Conservation (phyloP, 2,113 vertebrate species). For the Dicaeum eximium region DNA sequence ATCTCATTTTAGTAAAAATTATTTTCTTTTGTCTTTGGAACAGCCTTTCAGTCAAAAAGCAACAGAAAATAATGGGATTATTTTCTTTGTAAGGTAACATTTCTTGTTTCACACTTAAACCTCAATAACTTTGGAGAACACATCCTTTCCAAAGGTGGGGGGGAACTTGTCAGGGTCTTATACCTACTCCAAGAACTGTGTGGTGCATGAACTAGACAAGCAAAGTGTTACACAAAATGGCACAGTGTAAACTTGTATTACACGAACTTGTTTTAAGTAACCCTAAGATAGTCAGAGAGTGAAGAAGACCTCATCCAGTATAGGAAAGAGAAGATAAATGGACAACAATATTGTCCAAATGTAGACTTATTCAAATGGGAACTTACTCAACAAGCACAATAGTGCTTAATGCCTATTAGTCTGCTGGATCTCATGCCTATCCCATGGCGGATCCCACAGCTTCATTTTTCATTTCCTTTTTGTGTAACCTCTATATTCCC, state of each 20-base stretch:
- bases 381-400: background rate
- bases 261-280: background rate
- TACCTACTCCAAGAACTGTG: background rate
- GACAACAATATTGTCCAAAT: background rate
- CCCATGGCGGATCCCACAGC: accelerated
- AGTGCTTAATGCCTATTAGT: background rate
- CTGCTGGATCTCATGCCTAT: background rate
- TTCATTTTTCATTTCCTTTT: background rate
- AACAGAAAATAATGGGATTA: background rate
- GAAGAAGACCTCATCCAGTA: background rate
- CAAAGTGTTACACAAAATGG: background rate
- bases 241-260: background rate
- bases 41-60: background rate
- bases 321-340: background rate
- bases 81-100: background rate
- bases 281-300: background rate
- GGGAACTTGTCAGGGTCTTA: background rate
- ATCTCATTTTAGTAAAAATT: background rate
- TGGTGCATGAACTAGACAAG: background rate
- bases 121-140: background rate
- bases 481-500: background rate
- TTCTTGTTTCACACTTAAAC: background rate
- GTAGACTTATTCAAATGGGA: background rate
- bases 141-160: background rate
- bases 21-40: background rate